phyloP scores from a whole-genome alignment of 2,797 vertebrate genomes.

The Catharus ustulatus region DNA sequence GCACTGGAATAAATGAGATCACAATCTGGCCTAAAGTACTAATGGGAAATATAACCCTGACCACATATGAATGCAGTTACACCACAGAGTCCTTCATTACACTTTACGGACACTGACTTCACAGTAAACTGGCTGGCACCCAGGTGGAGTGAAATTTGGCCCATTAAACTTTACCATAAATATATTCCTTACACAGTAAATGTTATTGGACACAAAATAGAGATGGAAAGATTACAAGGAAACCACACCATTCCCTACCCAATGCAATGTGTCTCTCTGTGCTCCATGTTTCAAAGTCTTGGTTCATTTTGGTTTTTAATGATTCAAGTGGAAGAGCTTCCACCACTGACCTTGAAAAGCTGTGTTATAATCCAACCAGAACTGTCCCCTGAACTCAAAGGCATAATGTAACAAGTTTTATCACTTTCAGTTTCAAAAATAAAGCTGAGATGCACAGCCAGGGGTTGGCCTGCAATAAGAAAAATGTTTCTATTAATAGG shows the following conservation, averaged over 20 bases:
- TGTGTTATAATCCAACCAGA: not conserved
- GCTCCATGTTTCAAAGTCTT: conserved; percentile 3
- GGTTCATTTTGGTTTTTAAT: conserved; percentile 30
- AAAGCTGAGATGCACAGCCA: not conserved
- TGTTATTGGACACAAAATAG: conserved; percentile 35
- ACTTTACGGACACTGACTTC: conserved; percentile 58
- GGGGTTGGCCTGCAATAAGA: not conserved
- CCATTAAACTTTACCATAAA: conserved; percentile 38
- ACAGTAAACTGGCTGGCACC: conserved; percentile 40
- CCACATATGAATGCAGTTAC: conserved; percentile 29
- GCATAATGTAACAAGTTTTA: not conserved
- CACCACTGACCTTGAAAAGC: not conserved
- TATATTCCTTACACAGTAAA: conserved; percentile 32
- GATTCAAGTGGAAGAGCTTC: not conserved
- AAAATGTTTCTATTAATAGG: not conserved
- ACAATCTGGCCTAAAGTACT: conserved; percentile 47
- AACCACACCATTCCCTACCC: conserved; percentile 16
- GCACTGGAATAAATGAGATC: conserved; percentile 64
- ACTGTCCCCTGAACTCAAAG: not conserved
- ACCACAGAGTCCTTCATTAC: conserved; percentile 40
- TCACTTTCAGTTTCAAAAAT: conserved; percentile 13
- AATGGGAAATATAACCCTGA: conserved; percentile 38
- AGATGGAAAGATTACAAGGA: conserved; percentile 55
- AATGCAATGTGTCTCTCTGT: conserved; percentile 1
- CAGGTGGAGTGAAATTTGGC: conserved; percentile 45